phyloP scores from a whole-genome alignment of 2,888 invertebrate species.

The Eilema caniola region DNA sequence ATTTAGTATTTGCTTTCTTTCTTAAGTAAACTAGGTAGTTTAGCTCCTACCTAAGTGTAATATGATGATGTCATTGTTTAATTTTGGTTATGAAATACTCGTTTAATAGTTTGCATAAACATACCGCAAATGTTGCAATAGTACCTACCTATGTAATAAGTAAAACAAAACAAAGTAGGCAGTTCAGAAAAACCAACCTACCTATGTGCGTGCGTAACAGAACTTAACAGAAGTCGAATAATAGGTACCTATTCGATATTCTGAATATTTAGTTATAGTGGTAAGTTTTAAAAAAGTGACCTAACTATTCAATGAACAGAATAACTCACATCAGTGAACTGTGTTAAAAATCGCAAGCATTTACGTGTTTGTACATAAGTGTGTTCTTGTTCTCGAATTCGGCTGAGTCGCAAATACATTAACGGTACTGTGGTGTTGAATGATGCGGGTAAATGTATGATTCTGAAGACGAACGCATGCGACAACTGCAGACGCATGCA shows the following conservation, averaged over 20 bases:
- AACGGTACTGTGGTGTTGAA: constrained; percentile 65
- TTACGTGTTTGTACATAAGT: constrained; percentile 14
- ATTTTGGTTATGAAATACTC: background rate
- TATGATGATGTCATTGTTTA: constrained; percentile 1
- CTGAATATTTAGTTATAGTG: constrained; percentile 9
- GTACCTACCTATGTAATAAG: background rate
- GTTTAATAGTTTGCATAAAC: background rate
- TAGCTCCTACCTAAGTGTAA: background rate
- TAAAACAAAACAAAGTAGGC: background rate
- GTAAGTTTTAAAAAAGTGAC: constrained; percentile 34
- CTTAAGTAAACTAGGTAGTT: background rate
- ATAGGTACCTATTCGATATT: background rate
- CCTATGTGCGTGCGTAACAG: too few relatives aligned
- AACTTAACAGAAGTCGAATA: background rate
- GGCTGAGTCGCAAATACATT: constrained; percentile 66
- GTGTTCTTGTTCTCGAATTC: constrained; percentile 30
- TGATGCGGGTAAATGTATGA: constrained; percentile 39
- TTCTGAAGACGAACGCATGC: too few relatives aligned
- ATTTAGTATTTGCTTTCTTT: background rate
- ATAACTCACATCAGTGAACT: constrained; percentile 41
- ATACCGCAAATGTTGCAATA: background rate
- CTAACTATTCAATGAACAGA: constrained; percentile 44
- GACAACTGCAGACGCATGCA: too few relatives aligned
- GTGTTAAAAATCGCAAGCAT: constrained; percentile 15
- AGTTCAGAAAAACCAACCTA: background rate